Evolutionary conservation across 1,140 invertebrate species (phyloP), one percentile per base, ranked within the genome.

Genomic region (Chelonus insularis): DNA sequence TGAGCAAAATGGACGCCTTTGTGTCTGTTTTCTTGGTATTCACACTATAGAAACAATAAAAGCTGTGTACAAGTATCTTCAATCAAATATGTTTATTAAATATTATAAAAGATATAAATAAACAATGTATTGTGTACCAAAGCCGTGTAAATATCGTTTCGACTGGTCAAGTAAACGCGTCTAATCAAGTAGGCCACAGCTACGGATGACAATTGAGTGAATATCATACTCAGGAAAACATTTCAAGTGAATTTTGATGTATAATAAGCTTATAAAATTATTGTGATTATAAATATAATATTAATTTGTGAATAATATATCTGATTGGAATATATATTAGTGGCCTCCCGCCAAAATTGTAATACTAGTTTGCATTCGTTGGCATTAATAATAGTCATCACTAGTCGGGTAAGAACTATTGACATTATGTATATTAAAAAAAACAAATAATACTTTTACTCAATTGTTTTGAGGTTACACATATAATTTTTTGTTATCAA

Each of bases 1-100:
- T 72, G 72, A 80, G 73, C 77, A 81, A 81, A 81, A 81, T 81
- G 79, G 79, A 81, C 79, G 79, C 78, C 77, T 81, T 81, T 80
- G 78, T 81, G 74, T 80, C 79, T 80, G 78, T 81, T 81, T 81
- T 79, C 74, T 72, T 78, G 67, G 70, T 70, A 74, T 76, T 74
- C 69, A 66, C 66, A 74, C 65, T 75, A 78, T 77, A 78, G 78
- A 77, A 77, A 79, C 68, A 64, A 65, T 73, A 64, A 68, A 72
- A 20, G 36, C n/a, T 20, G 14, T 23, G 36, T 37, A n/a, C 16
- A 37, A 20, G 34, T 16, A 23, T 11, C 12, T n/a, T 9, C 25
- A 55, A 39, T 16, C 16, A 37, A 11, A 12, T 20, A 70, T 75
- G 69, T 70, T 71, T 65, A 70, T 67, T 66, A 63, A 69, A 66